These are phyloP conservation scores for Caenorhabditis sp. DNA, from an alignment of 2,888 invertebrate genomes.

Conservation along the genomic window DNA sequence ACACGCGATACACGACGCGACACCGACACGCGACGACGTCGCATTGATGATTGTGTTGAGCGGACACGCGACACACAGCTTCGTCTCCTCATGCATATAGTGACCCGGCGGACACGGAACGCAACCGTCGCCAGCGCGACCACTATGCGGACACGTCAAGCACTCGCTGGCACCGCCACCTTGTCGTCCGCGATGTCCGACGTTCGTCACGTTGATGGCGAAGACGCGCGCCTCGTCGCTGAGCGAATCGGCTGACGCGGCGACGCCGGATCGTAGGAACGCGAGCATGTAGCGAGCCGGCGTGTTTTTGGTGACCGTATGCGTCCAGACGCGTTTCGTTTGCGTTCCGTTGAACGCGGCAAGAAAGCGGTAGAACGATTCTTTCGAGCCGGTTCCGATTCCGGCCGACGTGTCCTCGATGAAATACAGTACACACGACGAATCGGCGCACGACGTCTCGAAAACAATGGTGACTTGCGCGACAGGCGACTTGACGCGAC, in stretches of 20 bases:
- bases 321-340: constrained; percentile 50
- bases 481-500: constrained; percentile 70
- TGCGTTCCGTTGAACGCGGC: constrained; percentile 64
- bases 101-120: constrained; percentile 75
- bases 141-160: constrained; percentile 68
- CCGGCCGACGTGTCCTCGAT: constrained; percentile 71
- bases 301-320: constrained; percentile 50
- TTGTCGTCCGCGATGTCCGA: constrained; percentile 69
- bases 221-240: constrained; percentile 74
- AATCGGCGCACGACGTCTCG: constrained; percentile 74
- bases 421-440: constrained; percentile 75
- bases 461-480: constrained; percentile 74
- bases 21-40: constrained; percentile 47
- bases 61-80: constrained; percentile 74
- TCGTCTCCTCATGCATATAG: constrained; percentile 72
- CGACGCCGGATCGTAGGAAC: constrained; percentile 62
- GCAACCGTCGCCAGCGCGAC: constrained; percentile 71
- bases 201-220: constrained; percentile 75
- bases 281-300: constrained; percentile 63
- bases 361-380: constrained; percentile 56
- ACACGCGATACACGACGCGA: constrained; percentile 32
- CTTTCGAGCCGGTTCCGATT: constrained; percentile 5
- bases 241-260: constrained; percentile 54
- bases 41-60: constrained; percentile 67
- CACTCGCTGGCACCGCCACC: constrained; percentile 75